Evolutionary conservation across 2,888 invertebrate species (phyloP), one percentile per base, ranked within the genome.

Genomic region (Lissonota sp.): DNA sequence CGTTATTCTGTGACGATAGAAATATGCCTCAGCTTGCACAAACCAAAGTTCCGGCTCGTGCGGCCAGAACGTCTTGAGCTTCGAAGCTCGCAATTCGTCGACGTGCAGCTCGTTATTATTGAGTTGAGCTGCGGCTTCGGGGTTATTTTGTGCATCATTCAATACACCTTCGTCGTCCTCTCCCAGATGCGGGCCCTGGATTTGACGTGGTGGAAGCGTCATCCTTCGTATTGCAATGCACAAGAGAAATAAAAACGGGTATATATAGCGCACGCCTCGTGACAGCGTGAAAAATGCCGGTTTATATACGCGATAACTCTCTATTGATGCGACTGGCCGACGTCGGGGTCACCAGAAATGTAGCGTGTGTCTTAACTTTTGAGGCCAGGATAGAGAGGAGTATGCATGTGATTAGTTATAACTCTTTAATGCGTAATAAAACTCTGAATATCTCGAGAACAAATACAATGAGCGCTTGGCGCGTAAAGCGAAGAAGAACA

Each of bases 11-110:
- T 71, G 51, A 7, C 39, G 55, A 10, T 14, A 49, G 64, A 84
- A 83, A 12, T 83, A 78, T 1, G 84, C 73, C 16, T 84, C 85
- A 0, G 74, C 75, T 42, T 82, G 82, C 1, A 42, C 46, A 60
- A 85, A 82, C 82, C 82, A 85, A 6, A 85, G 66, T 1, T 37
- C 55, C 1, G 79, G 70, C 6, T 79, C 64, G 44, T 55, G 12
- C 16, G 16, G 37, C 83, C 82, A 84, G 14, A 82, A 79, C 0
- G 77, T 70, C 16, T 83, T 74, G 0, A 83, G 67, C 26, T 79
- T 83, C 16, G 46, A 14, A 26, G n/a, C 26, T 3, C 64, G 44
- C 8, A 73, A 8, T 16, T 57, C 73, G 39, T 39, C 55, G 8
- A 73, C 39, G 5, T 49, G 51, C 7, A 40, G 5, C 8, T 37